Base-by-base conservation (phyloP, 2,888 invertebrate species). In the Smittia aterrima region DNA sequence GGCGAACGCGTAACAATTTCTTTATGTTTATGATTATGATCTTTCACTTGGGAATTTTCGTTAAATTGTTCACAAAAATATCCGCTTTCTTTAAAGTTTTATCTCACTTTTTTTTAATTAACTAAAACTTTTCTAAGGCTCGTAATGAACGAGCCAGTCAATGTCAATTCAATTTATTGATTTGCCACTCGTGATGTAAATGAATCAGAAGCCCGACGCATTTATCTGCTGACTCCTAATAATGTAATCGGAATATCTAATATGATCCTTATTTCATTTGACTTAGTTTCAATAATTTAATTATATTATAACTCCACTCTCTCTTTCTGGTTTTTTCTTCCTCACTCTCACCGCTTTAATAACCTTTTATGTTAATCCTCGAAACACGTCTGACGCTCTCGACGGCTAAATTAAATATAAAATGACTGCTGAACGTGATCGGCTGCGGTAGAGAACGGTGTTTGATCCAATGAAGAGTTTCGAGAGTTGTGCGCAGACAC, bases 261-360 rank as follows among this genome's bases (percentile, higher is more conserved):
- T 72, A 38, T 62, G 72, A 72, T 72, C 62, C 72, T 72, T 72
- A 62, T 72, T 72, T 72, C 20, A 72, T 62, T 72, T 62, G 72
- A 72, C 72, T 72, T 72, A 72, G 72, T 72, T 72, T 62, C 62
- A 72, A 40, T 72, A 62, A 72, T 58, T 62, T 72, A 72, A 72
- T 72, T 72, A 62, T 38, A 72, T 72, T 72, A 62, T 54, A 62
- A 72, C 38, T 71, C 54, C 58, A 58, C 58, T 16, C 16, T 16
- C 16, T 68, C 32, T 24, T 22, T 58, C 53, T 53, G 13, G 4
- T 13, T 53, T 53, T 27, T 66, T 2, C n/a, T 11, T 62, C 9
- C 16, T 20, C 24, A 62, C 24, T 62, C 9, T 18, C 27, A 7
- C 9, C 20, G 16, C 71, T 58, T 71, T 71, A 71, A 47, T 71